These are phyloP conservation scores for Chlorodrepanis virens DNA, from an alignment of 2,113 vertebrate genomes.

Conservation along the genomic window DNA sequence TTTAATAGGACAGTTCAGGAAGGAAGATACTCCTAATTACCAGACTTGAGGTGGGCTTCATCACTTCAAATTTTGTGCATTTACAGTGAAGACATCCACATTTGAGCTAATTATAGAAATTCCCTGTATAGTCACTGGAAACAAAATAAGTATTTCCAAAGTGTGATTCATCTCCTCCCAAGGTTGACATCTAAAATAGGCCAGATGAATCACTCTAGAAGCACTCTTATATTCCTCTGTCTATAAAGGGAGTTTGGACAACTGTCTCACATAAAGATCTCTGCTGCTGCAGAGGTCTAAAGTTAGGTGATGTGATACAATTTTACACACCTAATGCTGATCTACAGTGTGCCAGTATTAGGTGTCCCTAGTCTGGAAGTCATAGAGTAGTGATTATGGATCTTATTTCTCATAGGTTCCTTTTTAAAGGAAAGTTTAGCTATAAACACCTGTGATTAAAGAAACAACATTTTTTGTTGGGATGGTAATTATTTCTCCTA, in stretches of 20 bases:
- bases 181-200: neutral
- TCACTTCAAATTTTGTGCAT: neutral
- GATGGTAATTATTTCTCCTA: neutral
- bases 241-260: neutral
- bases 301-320: neutral
- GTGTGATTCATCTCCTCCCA: constrained; percentile 17
- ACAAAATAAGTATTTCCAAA: neutral
- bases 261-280: neutral
- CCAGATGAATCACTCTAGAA: neutral
- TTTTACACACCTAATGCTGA: neutral
- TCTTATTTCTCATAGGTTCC: neutral
- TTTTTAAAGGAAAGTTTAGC: neutral
- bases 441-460: neutral
- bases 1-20: constrained; percentile 1
- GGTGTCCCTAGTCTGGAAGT: neutral
- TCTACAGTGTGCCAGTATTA: neutral
- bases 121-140: neutral
- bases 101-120: neutral
- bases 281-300: neutral
- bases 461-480: neutral
- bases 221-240: neutral
- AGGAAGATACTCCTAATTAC: neutral
- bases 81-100: neutral
- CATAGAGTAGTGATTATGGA: neutral
- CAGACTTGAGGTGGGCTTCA: neutral